Percentiles rank a stretch among this genome's conserved stretches.
These are phyloP conservation scores for Eulemur rufifrons DNA, from an alignment of 2,113 vertebrate genomes.

Conservation along the genomic window DNA sequence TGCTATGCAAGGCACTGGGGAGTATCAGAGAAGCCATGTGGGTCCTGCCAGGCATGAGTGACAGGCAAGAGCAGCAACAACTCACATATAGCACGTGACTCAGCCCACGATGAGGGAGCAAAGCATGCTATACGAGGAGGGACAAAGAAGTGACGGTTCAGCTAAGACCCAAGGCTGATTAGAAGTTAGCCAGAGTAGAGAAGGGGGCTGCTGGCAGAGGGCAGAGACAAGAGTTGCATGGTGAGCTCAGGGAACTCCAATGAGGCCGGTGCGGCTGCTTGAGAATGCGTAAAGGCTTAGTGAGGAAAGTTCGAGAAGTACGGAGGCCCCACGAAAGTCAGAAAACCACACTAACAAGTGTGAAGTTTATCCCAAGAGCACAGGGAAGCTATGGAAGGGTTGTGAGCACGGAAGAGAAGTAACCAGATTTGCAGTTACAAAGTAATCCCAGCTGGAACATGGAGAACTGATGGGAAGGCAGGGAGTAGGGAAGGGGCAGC, in stretches of 20 bases:
- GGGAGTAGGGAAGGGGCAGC: not conserved
- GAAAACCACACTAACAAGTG: not conserved
- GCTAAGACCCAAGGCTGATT: not conserved
- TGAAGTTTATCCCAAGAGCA: not conserved
- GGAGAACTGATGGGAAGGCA: not conserved
- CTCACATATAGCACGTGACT: not conserved
- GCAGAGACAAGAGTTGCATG: fast-evolving
- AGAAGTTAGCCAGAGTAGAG: not conserved
- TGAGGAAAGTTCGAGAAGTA: not conserved
- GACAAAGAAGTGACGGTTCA: not conserved
- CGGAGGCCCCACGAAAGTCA: not conserved
- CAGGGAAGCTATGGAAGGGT: not conserved
- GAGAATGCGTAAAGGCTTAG: not conserved
- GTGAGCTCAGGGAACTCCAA: not conserved
- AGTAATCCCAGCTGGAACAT: not conserved
- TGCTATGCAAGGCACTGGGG: not conserved
- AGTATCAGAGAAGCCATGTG: not conserved
- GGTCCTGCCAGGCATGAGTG: not conserved
- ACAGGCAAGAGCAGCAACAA: no score
- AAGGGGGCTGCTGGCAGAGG: not conserved
- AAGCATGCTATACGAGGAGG: not conserved
- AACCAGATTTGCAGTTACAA: not conserved
- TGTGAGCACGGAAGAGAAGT: not conserved
- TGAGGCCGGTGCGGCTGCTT: not conserved
- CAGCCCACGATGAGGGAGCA: not conserved